Evolutionary conservation across 2,113 vertebrate genomes (phyloP), one percentile per base, ranked within the genome.

Genomic region (Bostrychus sinensis): DNA sequence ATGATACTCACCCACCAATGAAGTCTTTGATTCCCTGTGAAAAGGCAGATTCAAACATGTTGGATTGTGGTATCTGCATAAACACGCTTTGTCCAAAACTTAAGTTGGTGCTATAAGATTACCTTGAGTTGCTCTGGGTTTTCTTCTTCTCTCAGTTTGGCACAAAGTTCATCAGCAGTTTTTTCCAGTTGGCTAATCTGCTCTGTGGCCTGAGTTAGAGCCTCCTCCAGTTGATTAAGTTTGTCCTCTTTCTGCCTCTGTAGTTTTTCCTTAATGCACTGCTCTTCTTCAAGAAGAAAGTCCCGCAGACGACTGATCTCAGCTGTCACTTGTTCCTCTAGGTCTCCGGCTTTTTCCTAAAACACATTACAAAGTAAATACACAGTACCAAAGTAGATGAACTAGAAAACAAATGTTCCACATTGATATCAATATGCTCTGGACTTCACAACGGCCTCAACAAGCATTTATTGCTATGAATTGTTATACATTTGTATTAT

Each of bases 1-100:
- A 7, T n/a, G 23, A 38, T 19, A 72, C 90, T 87, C 78, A 91
- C 91, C 86, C 80, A 45, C 81, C 81, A 11, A 92, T 89, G 70
- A 92, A 91, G 69, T 90, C 86, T 82, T 85, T 89, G 48, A 91
- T 89, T 63, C 88, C 91, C 91, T 92, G 65, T 25, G 81, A 80
- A 1, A 73, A 17, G 87, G 26, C 37, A 76, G 55, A 71, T 42
- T 11, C 57, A 42, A 66, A 65, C 36, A 68, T 9, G 20, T 13
- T 39, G 4, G n/a, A 19, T 1, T 25, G 11, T 37, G 32, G 36
- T 32, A 17, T 63, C 5, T 48, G 30, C 26, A 22, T 25, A 34
- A 56, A 67, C 17, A 61, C 37, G 48, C 20, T 12, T 20, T 46
- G 30, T 32, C 30, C 30, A 32, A 32, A 8, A n/a, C n/a, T n/a